These are phyloP conservation scores for Netelia fuscicornis DNA, from an alignment of 2,888 invertebrate species.

Conservation along the genomic window DNA sequence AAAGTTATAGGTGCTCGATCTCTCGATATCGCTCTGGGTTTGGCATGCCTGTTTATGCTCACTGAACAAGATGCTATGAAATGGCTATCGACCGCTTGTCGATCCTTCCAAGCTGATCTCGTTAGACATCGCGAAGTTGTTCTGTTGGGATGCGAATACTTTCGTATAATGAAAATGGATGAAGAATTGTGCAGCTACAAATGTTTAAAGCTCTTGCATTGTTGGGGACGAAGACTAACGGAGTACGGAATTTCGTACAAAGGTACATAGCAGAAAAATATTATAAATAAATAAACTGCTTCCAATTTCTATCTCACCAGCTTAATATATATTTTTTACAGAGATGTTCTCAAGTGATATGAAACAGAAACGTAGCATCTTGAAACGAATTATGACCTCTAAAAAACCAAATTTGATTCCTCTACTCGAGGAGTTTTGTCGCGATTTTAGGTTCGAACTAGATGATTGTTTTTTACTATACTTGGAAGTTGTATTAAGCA, in stretches of 20 bases:
- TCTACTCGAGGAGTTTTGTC: constrained; percentile 84
- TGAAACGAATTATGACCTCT: constrained; percentile 76
- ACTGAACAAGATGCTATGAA: constrained; percentile 74
- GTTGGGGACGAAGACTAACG: constrained; percentile 80
- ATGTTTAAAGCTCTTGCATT: constrained; percentile 75
- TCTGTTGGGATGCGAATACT: constrained; percentile 79
- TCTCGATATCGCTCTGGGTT: constrained; percentile 82
- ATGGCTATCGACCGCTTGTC: constrained; percentile 73
- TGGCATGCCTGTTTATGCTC: constrained; percentile 80
- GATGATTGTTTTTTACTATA: constrained; percentile 83
- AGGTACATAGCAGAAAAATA: constrained; percentile 71
- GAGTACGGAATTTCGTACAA: constrained; percentile 80
- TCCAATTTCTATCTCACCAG: neutral
- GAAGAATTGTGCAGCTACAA: constrained; percentile 70
- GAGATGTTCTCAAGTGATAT: constrained; percentile 78
- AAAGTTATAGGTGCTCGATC: constrained; percentile 80
- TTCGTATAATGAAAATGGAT: constrained; percentile 71
- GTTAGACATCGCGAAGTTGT: constrained; percentile 73
- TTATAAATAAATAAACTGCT: neutral
- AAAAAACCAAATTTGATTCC: constrained; percentile 75
- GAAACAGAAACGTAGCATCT: constrained; percentile 76
- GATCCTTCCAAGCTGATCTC: constrained; percentile 74
- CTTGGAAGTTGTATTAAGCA: constrained; percentile 81
- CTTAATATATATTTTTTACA: constrained; percentile 60
- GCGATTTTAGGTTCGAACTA: constrained; percentile 83